phyloP scores from a whole-genome alignment of 92 coral and sea anemone genomes.

The Zoanthus sansibaricus region DNA sequence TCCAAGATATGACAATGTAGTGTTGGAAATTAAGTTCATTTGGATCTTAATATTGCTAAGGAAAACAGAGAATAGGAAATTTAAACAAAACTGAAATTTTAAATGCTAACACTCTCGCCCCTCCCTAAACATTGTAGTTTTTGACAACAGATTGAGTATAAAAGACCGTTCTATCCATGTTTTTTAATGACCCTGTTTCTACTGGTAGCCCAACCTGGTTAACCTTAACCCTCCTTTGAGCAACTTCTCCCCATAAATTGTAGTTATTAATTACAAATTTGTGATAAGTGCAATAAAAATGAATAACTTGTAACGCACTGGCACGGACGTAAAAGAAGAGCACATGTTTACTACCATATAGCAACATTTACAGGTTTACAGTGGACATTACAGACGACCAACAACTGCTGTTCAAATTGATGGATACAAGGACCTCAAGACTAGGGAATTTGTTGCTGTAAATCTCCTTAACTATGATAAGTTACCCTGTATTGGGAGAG shows the following conservation, averaged over 20 bases:
- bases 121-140: not conserved
- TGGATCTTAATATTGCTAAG: not conserved
- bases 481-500: constrained; percentile 43
- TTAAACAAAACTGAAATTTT: too few species aligned
- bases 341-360: not conserved
- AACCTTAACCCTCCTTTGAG: too few species aligned
- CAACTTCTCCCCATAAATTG: too few species aligned
- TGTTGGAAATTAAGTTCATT: not conserved
- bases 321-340: not conserved
- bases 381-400: constrained; percentile 37
- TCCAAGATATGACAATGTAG: not conserved
- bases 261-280: not conserved
- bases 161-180: too few species aligned
- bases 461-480: constrained; percentile 27
- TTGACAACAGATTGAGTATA: too few species aligned
- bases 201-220: not conserved
- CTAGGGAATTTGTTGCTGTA: constrained; percentile 36
- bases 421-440: not conserved
- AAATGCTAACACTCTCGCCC: too few species aligned
- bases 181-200: too few species aligned
- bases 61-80: too few species aligned
- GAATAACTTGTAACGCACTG: not conserved
- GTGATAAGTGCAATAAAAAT: not conserved
- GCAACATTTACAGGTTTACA: not conserved
- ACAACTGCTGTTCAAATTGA: constrained; percentile 15